These are phyloP conservation scores for Idaea aversata DNA, from an alignment of 2,888 invertebrate species.

Conservation along the genomic window DNA sequence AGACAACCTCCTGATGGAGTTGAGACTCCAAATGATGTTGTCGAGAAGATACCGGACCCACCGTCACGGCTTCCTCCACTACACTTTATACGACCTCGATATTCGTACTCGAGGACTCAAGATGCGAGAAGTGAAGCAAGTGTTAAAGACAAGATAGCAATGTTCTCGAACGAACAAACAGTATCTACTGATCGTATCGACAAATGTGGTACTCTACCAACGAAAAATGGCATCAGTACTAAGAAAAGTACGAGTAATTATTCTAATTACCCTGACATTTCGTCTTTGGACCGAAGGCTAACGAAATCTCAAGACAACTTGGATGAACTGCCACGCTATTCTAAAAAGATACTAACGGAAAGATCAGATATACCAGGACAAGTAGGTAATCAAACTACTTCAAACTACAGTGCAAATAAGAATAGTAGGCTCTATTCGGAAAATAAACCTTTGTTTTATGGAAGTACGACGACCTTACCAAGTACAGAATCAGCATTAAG, in stretches of 20 bases:
- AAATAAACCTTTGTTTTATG: conserved; percentile 69
- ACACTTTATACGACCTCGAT: conserved; percentile 50
- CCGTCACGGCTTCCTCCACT: conserved; percentile 62
- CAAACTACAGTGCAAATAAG: conserved; percentile 41
- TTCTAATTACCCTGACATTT: conserved; percentile 57
- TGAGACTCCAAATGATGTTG: conserved; percentile 86
- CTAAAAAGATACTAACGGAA: conserved; percentile 54
- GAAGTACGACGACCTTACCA: conserved; percentile 66
- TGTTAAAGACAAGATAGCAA: conserved; percentile 92
- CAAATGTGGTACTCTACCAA: conserved; percentile 67
- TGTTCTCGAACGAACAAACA: conserved; percentile 84
- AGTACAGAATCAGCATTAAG: conserved; percentile 49
- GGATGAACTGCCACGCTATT: conserved; percentile 70
- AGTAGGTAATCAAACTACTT: conserved; percentile 52
- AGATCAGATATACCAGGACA: conserved; percentile 78
- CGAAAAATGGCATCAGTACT: conserved; percentile 47
- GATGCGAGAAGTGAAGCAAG: conserved; percentile 90
- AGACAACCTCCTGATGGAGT: conserved; percentile 91
- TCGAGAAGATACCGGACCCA: conserved; percentile 77
- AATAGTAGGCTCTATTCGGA: conserved; percentile 43
- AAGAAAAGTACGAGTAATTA: conserved; percentile 54
- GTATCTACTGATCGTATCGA: conserved; percentile 64
- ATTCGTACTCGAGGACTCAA: conserved; percentile 81
- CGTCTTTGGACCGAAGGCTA: conserved; percentile 67
- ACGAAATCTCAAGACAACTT: conserved; percentile 77